Conservation (phyloP, 2,113 vertebrate species). For the Melanotaenia duboulayi region DNA sequence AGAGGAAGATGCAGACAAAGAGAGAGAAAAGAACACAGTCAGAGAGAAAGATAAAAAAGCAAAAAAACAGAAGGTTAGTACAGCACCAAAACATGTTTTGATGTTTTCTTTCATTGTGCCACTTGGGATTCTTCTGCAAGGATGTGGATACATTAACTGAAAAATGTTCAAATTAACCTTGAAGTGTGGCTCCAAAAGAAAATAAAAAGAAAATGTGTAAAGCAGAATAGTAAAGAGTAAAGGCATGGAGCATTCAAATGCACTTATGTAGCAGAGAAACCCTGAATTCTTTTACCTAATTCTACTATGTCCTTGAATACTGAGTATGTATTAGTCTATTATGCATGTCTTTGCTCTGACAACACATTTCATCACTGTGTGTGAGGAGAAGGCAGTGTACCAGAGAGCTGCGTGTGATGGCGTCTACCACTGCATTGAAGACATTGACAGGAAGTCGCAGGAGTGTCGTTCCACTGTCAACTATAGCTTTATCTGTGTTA, state of each 20-base stretch:
- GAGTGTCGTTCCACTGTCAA: slow-evolving; percentile 97
- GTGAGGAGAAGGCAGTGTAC: slow-evolving; percentile 78
- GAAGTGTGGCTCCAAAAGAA: slow-evolving; percentile 25
- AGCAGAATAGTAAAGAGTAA: not conserved
- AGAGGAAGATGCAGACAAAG: slow-evolving; percentile 18
- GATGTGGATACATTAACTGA: slow-evolving; percentile 20
- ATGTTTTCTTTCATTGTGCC: slow-evolving; percentile 44
- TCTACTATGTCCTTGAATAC: slow-evolving; percentile 52
- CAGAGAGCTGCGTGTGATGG: slow-evolving; percentile 88
- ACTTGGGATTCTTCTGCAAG: slow-evolving; percentile 39
- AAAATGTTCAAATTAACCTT: slow-evolving; percentile 59
- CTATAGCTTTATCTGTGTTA: slow-evolving; percentile 96
- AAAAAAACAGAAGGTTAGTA: slow-evolving; percentile 45
- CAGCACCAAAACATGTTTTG: slow-evolving; percentile 31
- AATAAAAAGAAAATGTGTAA: slow-evolving; percentile 28
- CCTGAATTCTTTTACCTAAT: slow-evolving; percentile 38
- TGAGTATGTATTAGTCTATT: slow-evolving; percentile 29
- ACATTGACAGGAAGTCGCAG: slow-evolving; percentile 94
- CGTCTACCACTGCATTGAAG: slow-evolving; percentile 90
- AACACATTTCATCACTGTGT: slow-evolving; percentile 61
- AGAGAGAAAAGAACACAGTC: slow-evolving; percentile 1
- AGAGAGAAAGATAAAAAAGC: slow-evolving; percentile 13
- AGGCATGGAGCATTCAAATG: not conserved
- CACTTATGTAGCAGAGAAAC: not conserved
- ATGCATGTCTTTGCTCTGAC: slow-evolving; percentile 56